Percentiles rank a stretch among this genome's conserved stretches.
phyloP scores from a whole-genome alignment of 2,113 vertebrate genomes.

The Ceyx cyanopectus region DNA sequence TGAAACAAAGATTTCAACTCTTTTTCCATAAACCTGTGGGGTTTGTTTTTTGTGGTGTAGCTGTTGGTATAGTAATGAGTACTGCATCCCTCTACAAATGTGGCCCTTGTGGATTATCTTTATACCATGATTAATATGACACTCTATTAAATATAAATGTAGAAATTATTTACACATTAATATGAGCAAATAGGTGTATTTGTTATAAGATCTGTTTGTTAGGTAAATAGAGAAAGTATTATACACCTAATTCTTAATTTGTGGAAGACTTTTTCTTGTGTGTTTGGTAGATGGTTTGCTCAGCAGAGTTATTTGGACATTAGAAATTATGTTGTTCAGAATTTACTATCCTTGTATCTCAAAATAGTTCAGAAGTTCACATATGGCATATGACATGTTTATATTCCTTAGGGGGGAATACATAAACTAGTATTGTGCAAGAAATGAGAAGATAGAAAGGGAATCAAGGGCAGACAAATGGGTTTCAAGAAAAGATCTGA shows the following conservation, averaged over 20 bases:
- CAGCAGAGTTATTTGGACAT: background rate
- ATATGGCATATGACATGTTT: background rate
- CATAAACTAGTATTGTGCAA: background rate
- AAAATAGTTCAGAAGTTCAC: conserved; percentile 3
- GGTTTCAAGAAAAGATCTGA: background rate
- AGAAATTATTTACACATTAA: background rate
- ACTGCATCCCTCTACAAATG: background rate
- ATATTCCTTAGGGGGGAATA: conserved; percentile 6
- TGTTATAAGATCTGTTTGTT: background rate
- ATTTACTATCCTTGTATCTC: background rate
- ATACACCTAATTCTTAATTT: background rate
- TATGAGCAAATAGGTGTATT: background rate
- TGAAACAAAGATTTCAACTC: background rate
- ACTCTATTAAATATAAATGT: background rate
- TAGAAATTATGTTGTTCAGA: background rate
- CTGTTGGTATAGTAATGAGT: background rate
- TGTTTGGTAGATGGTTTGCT: background rate
- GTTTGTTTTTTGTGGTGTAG: background rate
- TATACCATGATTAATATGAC: background rate
- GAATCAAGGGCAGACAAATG: background rate
- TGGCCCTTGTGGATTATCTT: background rate
- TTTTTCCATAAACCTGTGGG: background rate
- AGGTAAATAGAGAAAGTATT: background rate
- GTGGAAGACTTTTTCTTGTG: background rate
- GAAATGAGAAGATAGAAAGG: background rate